phyloP scores from a whole-genome alignment of 2,888 invertebrate species.

The Brachyopa scutellaris region DNA sequence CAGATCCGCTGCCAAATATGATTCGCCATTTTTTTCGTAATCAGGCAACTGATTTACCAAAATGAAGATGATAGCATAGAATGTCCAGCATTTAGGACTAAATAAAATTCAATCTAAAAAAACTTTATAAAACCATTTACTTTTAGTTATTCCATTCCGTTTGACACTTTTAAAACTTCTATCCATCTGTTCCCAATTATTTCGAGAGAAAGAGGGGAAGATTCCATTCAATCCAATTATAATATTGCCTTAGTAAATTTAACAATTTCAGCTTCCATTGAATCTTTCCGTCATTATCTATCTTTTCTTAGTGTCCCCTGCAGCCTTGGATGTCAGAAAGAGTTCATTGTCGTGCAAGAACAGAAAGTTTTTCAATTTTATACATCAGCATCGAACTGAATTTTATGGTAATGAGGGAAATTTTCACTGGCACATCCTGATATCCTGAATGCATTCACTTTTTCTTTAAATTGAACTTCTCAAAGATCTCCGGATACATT shows the following conservation, averaged over 20 bases:
- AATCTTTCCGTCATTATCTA: not conserved
- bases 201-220: not conserved
- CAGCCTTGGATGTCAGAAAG: conserved; percentile 4
- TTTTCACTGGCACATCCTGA: not conserved
- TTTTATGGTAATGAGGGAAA: conserved; percentile 2
- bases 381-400: not conserved
- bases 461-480: not conserved
- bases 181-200: not conserved
- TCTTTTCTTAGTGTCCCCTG: not conserved
- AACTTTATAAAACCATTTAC: too few species aligned
- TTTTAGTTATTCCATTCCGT: too few species aligned
- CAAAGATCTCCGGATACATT: not conserved
- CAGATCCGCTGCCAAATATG: too few species aligned
- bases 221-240: conserved; percentile 48
- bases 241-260: conserved; percentile 27
- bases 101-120: too few species aligned
- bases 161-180: not conserved
- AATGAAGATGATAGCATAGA: too few species aligned
- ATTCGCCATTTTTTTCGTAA: too few species aligned
- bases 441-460: not conserved
- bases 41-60: too few species aligned
- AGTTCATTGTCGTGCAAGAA: not conserved
- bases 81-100: too few species aligned
- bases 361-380: not conserved
- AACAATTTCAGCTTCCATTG: not conserved